Conservation (phyloP, 2,113 vertebrate species). For the Lichenostomus cassidix region DNA sequence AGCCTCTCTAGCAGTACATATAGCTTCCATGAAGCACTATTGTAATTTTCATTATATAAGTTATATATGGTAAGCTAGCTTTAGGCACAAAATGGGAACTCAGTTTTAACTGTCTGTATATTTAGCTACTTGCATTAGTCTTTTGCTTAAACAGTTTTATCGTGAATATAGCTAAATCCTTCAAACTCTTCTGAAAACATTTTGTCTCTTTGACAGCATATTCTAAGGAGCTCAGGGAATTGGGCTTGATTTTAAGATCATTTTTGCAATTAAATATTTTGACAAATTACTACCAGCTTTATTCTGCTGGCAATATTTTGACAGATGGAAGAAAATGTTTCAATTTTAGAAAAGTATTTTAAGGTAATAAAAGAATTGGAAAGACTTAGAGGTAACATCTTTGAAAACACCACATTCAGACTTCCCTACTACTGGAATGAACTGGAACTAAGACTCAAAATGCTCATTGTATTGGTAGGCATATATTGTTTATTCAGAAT, state of each 20-base stretch:
- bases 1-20: not conserved
- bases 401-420: slow-evolving; percentile 25
- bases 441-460: not conserved
- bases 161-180: slow-evolving; percentile 19
- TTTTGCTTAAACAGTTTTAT: slow-evolving; percentile 14
- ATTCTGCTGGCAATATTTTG: slow-evolving; percentile 77
- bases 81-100: not conserved
- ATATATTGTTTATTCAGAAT: not conserved
- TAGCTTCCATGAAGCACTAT: not conserved
- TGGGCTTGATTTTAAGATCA: slow-evolving; percentile 68
- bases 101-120: not conserved
- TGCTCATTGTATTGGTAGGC: not conserved
- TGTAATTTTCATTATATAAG: not conserved
- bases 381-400: slow-evolving; percentile 41
- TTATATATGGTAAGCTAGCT: not conserved
- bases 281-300: slow-evolving; percentile 75
- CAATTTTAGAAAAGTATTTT: slow-evolving; percentile 70
- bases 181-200: slow-evolving; percentile 44
- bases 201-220: slow-evolving; percentile 59
- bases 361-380: slow-evolving; percentile 48
- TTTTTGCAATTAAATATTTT: slow-evolving; percentile 77
- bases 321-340: slow-evolving; percentile 75
- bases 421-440: not conserved
- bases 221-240: slow-evolving; percentile 65
- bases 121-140: not conserved